phyloP scores from a whole-genome alignment of 2,797 vertebrate species.

The Onychomys torridus region DNA sequence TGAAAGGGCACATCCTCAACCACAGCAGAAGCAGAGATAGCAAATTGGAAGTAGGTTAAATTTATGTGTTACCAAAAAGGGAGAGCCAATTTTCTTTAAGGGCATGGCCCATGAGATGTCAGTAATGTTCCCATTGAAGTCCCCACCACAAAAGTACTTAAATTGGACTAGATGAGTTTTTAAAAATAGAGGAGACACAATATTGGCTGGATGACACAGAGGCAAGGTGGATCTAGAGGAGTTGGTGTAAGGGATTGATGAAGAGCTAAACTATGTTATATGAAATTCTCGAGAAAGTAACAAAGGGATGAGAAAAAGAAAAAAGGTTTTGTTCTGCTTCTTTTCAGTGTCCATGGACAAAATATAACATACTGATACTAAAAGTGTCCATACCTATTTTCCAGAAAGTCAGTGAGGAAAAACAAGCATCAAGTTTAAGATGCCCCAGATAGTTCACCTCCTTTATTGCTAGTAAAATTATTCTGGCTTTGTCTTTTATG shows the following conservation, averaged over 20 bases:
- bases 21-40: not conserved
- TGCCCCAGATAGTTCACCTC: not conserved
- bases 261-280: not conserved
- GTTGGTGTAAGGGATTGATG: not conserved
- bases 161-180: not conserved
- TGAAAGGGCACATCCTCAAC: not conserved
- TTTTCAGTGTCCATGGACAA: not conserved
- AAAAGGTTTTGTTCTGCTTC: not conserved
- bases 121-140: not conserved
- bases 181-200: not conserved
- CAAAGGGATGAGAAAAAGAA: not conserved
- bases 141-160: not conserved
- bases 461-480: not conserved
- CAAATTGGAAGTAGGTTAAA: not conserved
- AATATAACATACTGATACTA: not conserved
- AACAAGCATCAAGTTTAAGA: not conserved
- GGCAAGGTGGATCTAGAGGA: not conserved
- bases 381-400: not conserved
- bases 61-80: not conserved
- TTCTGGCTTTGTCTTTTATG: not conserved
- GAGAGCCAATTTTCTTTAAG: not conserved
- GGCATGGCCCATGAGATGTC: not conserved
- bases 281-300: not conserved
- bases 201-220: not conserved
- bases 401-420: not conserved